Percentiles rank a stretch among this genome's conserved stretches.
Evolutionary conservation across 2,797 vertebrate species (phyloP).

Genomic region (Phoeniculus purpureus): DNA sequence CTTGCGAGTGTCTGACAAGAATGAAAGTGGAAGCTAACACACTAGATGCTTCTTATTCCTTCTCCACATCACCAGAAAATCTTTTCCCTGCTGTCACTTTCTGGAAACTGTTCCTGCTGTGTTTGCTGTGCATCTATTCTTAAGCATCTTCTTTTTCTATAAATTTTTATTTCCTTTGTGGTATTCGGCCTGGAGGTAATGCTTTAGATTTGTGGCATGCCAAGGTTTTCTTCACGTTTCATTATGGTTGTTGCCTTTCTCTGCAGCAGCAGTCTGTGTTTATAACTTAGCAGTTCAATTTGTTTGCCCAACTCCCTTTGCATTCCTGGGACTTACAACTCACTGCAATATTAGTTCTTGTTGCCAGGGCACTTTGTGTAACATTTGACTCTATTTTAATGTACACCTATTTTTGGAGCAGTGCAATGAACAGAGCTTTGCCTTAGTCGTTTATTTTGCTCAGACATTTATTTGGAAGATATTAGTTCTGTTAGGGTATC

Average conservation of each 20-base stretch:
- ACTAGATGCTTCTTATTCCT: background rate
- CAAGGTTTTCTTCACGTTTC: conserved; percentile 63
- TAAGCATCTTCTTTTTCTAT: conserved; percentile 19
- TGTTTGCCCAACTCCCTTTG: conserved; percentile 69
- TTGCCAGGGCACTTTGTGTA: conserved; percentile 78
- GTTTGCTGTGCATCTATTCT: background rate
- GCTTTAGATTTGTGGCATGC: conserved; percentile 26
- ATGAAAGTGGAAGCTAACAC: background rate
- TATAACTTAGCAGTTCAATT: conserved; percentile 71
- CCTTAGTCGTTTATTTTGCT: conserved; percentile 77
- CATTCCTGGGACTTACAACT: conserved; percentile 78
- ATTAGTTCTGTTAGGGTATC: conserved; percentile 71
- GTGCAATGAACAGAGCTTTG: conserved; percentile 72
- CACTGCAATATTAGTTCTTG: conserved; percentile 76
- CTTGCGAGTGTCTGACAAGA: background rate
- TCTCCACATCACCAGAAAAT: background rate
- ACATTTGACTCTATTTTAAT: conserved; percentile 78
- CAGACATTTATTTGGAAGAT: conserved; percentile 80
- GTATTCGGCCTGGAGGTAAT: conserved; percentile 45
- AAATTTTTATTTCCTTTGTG: conserved; percentile 28
- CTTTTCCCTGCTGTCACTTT: background rate
- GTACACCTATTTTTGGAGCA: conserved; percentile 79
- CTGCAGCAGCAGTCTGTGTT: conserved; percentile 67
- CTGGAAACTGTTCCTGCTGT: background rate
- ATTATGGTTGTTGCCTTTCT: conserved; percentile 54